Percentiles rank a stretch among this genome's conserved stretches.
phyloP scores from a whole-genome alignment of 2,797 vertebrate species.

The Discoglossus pictus region DNA sequence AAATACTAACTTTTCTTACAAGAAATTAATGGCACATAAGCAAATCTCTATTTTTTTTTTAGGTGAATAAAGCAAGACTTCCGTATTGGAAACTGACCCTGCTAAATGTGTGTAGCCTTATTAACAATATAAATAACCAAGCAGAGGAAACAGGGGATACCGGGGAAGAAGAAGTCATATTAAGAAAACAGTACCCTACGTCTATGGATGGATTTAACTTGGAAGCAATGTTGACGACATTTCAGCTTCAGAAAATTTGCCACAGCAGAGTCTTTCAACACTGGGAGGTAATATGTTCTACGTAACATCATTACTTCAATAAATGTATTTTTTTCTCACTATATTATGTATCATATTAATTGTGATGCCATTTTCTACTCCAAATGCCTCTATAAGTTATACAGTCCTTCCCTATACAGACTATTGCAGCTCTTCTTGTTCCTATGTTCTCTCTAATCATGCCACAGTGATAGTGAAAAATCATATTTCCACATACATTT shows the following conservation, averaged over 20 bases:
- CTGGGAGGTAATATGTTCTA: slow-evolving; percentile 74
- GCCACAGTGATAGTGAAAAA: too few relatives aligned
- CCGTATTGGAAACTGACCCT: slow-evolving; percentile 86
- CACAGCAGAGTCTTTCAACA: slow-evolving; percentile 79
- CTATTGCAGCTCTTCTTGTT: too few relatives aligned
- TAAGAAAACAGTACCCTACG: slow-evolving; percentile 69
- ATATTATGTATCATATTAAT: too few relatives aligned
- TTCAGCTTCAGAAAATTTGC: slow-evolving; percentile 85
- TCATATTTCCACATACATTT: too few relatives aligned
- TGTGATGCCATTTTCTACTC: too few relatives aligned
- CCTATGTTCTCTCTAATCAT: too few relatives aligned
- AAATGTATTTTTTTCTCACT: too few relatives aligned
- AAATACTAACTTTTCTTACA: neutral
- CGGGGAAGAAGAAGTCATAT: slow-evolving; percentile 71
- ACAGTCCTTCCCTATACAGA: too few relatives aligned
- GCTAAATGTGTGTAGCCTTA: slow-evolving; percentile 80
- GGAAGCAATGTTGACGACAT: slow-evolving; percentile 79
- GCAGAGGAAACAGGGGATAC: slow-evolving; percentile 70
- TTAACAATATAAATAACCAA: slow-evolving; percentile 70
- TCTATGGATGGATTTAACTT: slow-evolving; percentile 69
- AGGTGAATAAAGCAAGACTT: slow-evolving; percentile 82
- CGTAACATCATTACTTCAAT: too few relatives aligned
- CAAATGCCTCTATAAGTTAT: too few relatives aligned
- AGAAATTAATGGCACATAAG: too few relatives aligned
- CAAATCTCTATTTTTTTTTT: too few relatives aligned